Conservation (phyloP, 2,113 vertebrate genomes). For the Clinocottus analis region DNA sequence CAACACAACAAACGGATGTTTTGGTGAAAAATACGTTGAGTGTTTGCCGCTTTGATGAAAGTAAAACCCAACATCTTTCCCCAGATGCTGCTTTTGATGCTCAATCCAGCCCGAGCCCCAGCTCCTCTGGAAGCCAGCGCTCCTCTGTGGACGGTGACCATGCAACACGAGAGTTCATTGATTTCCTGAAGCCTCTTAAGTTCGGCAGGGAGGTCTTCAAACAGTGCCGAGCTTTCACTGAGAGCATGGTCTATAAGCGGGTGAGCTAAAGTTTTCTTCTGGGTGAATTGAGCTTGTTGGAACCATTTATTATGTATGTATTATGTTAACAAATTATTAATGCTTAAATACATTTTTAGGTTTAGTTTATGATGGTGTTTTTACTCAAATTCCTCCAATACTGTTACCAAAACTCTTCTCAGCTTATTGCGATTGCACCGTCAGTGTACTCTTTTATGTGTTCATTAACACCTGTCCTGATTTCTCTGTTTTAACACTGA, state of each 20-base stretch:
- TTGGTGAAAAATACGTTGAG: fast-evolving
- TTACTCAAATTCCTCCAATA: neutral
- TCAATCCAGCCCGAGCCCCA: conserved; percentile 84
- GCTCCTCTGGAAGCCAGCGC: conserved; percentile 87
- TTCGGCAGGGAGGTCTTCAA: conserved; percentile 94
- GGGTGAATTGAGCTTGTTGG: neutral
- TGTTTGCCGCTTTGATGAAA: neutral
- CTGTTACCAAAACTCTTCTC: neutral
- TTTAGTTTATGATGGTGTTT: conserved; percentile 4
- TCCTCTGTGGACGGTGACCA: conserved; percentile 87
- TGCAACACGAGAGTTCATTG: conserved; percentile 91
- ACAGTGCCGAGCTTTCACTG: conserved; percentile 91
- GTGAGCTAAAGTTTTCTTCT: conserved; percentile 72
- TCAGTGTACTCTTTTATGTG: neutral
- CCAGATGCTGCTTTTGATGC: conserved; percentile 85
- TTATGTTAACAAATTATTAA: neutral
- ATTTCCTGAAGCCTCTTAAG: conserved; percentile 94
- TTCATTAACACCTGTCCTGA: neutral
- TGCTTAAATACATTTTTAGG: neutral
- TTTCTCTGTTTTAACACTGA: neutral
- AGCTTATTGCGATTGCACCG: neutral
- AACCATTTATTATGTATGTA: neutral
- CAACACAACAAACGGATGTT: too few relatives aligned
- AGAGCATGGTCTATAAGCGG: conserved; percentile 91
- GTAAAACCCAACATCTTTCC: conserved; percentile 4